These are phyloP conservation scores for Silurus glanis DNA, from an alignment of 2,113 vertebrate genomes.

Conservation along the genomic window DNA sequence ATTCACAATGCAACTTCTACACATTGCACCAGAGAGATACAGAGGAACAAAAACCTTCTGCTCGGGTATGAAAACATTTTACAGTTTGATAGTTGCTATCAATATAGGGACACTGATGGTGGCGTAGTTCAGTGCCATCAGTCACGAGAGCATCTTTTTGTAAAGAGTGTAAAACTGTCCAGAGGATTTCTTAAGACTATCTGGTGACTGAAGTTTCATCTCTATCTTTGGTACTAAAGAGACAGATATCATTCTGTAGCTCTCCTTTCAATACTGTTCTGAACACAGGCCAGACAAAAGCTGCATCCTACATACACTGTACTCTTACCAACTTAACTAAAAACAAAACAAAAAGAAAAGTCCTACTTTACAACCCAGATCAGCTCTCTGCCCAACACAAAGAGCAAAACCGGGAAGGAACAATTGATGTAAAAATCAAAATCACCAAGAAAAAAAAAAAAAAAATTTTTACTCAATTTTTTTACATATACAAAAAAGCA, in stretches of 20 bases:
- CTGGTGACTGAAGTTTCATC: slow-evolving; percentile 47
- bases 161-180: slow-evolving; percentile 58
- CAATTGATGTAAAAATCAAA: slow-evolving; percentile 53
- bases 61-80: slow-evolving; percentile 73
- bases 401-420: slow-evolving; percentile 44
- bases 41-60: slow-evolving; percentile 66
- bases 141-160: slow-evolving; percentile 34
- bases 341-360: slow-evolving; percentile 49
- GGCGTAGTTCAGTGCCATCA: slow-evolving; percentile 48
- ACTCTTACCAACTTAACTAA: slow-evolving; percentile 53
- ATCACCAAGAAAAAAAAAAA: slow-evolving; percentile 40
- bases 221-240: slow-evolving; percentile 71
- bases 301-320: slow-evolving; percentile 51
- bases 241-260: slow-evolving; percentile 62
- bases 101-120: slow-evolving; percentile 38
- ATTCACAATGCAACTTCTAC: slow-evolving; percentile 82
- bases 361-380: slow-evolving; percentile 50
- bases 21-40: slow-evolving; percentile 75
- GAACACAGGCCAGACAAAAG: slow-evolving; percentile 54
- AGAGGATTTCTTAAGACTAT: slow-evolving; percentile 49
- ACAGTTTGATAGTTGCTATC: slow-evolving; percentile 60
- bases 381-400: slow-evolving; percentile 36
- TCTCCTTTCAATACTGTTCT: slow-evolving; percentile 69
- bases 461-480: slow-evolving; percentile 26
- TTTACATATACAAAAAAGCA: slow-evolving; percentile 42